Percentiles rank a stretch among this genome's conserved stretches.
These are phyloP conservation scores for Melanotaenia maccullochi DNA, from an alignment of 2,797 vertebrate genomes.

Conservation along the genomic window DNA sequence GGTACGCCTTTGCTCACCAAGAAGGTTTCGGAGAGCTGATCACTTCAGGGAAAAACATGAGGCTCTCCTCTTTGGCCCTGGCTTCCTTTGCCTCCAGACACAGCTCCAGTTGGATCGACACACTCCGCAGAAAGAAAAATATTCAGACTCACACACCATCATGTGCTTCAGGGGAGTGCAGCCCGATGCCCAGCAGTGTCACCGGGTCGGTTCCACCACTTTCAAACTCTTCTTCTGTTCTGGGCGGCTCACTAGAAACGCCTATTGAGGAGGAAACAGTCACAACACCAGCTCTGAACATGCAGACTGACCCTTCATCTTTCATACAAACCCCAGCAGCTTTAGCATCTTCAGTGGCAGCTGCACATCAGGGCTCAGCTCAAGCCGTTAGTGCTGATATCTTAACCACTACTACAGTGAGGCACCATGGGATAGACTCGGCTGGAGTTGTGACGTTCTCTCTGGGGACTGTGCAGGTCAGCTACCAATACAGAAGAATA, in stretches of 20 bases:
- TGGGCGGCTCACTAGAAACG: conserved; percentile 64
- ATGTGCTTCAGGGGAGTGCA: conserved; percentile 68
- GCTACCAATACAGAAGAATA: not conserved
- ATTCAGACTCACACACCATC: conserved; percentile 73
- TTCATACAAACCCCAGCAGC: conserved; percentile 26
- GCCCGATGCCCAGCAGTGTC: conserved; percentile 75
- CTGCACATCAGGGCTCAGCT: conserved; percentile 21
- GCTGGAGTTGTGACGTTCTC: conserved; percentile 66
- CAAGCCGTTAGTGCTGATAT: conserved; percentile 5
- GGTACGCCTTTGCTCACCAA: conserved; percentile 95
- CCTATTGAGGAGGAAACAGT: conserved; percentile 63
- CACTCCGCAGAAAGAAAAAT: conserved; percentile 87
- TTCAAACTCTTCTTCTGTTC: conserved; percentile 70
- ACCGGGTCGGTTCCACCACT: conserved; percentile 66
- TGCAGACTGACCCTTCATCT: conserved; percentile 11
- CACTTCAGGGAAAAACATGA: conserved; percentile 95
- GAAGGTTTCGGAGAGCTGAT: conserved; percentile 96
- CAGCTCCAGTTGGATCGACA: conserved; percentile 91
- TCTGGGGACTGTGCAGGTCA: conserved; percentile 78
- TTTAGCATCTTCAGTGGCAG: conserved; percentile 31
- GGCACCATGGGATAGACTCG: conserved; percentile 58
- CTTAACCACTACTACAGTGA: conserved; percentile 28
- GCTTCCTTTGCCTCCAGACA: conserved; percentile 87
- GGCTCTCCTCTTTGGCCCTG: conserved; percentile 89
- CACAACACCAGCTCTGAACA: conserved; percentile 15